Percentiles rank a stretch among this genome's conserved stretches.
Conservation (phyloP, 2,113 vertebrate species). For the Corythornis cristatus region DNA sequence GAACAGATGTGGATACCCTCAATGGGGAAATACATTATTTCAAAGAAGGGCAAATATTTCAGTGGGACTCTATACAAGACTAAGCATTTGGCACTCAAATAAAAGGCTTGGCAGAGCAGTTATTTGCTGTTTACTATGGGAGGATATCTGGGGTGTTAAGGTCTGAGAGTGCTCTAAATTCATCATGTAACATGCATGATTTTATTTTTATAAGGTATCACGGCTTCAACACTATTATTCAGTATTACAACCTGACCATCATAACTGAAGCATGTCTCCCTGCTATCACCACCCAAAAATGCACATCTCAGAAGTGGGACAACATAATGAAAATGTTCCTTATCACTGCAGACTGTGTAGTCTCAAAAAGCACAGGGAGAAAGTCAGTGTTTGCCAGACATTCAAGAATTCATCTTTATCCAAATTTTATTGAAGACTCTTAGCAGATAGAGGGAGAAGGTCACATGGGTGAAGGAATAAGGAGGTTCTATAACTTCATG, state of each 20-base stretch:
- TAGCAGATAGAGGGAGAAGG: background rate
- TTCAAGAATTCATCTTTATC: background rate
- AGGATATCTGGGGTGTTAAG: background rate
- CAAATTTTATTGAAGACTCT: background rate
- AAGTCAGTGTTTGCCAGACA: background rate
- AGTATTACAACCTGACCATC: background rate
- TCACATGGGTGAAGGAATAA: background rate
- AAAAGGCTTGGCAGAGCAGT: background rate
- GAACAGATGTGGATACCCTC: background rate
- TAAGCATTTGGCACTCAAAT: background rate
- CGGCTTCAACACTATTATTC: background rate
- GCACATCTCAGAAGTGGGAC: background rate
- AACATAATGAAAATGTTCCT: background rate
- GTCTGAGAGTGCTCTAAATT: background rate
- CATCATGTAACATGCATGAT: fast-evolving
- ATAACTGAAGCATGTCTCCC: background rate
- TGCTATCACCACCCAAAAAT: background rate
- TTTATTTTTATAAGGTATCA: background rate
- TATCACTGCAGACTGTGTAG: fast-evolving
- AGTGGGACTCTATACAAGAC: background rate
- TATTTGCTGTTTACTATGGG: background rate
- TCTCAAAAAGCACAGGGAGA: background rate
- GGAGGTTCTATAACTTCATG: background rate
- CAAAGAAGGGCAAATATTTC: background rate
- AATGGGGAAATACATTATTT: background rate